phyloP scores from a whole-genome alignment of 2,888 invertebrate species.

The Tipula vernalis region DNA sequence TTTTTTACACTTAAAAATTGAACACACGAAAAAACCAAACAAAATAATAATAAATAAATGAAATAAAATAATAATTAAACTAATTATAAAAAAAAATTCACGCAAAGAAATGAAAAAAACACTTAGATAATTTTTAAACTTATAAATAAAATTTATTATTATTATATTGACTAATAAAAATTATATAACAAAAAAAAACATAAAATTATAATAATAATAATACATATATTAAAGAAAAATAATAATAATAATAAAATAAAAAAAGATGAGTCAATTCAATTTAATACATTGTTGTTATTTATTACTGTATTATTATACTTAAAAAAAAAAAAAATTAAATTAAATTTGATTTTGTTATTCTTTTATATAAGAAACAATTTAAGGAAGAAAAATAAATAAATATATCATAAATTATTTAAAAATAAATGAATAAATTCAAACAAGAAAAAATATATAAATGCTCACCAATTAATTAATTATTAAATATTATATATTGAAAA shows the following conservation, averaged over 20 bases:
- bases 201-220: neutral
- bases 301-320: constrained; percentile 5
- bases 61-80: neutral
- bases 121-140: constrained; percentile 4
- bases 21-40: neutral
- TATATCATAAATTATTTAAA: neutral
- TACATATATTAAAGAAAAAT: neutral
- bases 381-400: neutral
- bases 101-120: neutral
- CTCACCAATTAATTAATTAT: neutral
- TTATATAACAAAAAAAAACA: constrained; percentile 1
- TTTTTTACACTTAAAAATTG: neutral
- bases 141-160: neutral
- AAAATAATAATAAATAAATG: neutral
- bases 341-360: constrained; percentile 9
- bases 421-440: neutral
- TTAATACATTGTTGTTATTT: constrained; percentile 9
- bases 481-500: neutral
- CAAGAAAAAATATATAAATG: neutral
- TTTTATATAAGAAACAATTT: constrained; percentile 5
- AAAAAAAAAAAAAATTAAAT: neutral
- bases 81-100: neutral
- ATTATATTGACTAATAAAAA: constrained; percentile 4
- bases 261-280: constrained; percentile 9
- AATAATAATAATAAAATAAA: neutral